phyloP scores from a whole-genome alignment of 2,888 invertebrate genomes.

The Archips xylosteana region DNA sequence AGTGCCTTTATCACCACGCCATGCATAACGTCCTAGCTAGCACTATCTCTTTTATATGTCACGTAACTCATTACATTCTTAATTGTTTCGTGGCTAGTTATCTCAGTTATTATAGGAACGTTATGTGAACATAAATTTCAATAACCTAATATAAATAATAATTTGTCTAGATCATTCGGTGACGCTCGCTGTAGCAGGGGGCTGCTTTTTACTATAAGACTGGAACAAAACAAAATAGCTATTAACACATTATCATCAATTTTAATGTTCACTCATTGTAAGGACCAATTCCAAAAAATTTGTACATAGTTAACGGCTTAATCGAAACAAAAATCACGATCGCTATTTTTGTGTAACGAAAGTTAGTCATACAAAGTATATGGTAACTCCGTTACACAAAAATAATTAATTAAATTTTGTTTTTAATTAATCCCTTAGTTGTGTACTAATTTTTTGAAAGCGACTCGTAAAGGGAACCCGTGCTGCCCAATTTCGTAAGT shows the following conservation, averaged over 20 bases:
- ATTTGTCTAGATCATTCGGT: constrained; percentile 31
- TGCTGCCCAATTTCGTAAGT: constrained; percentile 4
- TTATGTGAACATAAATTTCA: constrained; percentile 22
- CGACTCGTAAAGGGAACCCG: too few relatives aligned
- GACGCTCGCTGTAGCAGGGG: constrained; percentile 30
- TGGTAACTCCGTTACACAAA: too few relatives aligned
- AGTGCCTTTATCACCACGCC: constrained; percentile 2
- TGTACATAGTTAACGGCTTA: too few relatives aligned
- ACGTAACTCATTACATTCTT: constrained; percentile 16
- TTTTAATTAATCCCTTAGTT: too few relatives aligned
- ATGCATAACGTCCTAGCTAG: constrained; percentile 4
- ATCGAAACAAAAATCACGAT: too few relatives aligned
- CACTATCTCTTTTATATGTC: neutral
- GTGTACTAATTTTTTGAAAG: too few relatives aligned
- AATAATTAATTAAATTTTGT: too few relatives aligned
- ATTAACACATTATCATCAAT: neutral
- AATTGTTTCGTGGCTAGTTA: constrained; percentile 17
- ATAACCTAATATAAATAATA: constrained; percentile 21
- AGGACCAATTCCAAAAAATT: too few relatives aligned
- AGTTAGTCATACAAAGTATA: too few relatives aligned
- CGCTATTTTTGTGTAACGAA: too few relatives aligned
- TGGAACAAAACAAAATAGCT: constrained; percentile 53
- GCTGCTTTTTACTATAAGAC: constrained; percentile 68
- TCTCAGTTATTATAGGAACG: constrained; percentile 31
- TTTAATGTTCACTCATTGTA: too few relatives aligned